phyloP scores from a whole-genome alignment of 2,797 vertebrate genomes.

The Melanitta fusca region DNA sequence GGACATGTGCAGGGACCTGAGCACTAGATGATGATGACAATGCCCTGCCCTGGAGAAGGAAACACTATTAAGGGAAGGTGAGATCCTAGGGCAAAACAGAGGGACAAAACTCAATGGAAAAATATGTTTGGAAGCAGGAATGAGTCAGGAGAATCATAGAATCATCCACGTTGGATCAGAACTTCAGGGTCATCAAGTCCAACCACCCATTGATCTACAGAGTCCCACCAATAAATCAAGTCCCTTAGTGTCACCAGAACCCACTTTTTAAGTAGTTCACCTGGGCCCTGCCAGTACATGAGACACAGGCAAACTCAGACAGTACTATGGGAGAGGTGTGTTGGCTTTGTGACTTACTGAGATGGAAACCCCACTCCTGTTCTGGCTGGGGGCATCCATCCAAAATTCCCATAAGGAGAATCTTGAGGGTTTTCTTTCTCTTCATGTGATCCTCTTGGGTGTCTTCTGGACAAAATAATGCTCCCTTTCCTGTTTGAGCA shows the following conservation, averaged over 20 bases:
- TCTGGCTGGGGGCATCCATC: not conserved
- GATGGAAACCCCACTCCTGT: not conserved
- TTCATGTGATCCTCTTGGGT: not conserved
- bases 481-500: not conserved
- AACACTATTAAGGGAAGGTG: not conserved
- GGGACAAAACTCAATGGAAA: not conserved
- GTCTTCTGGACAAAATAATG: not conserved
- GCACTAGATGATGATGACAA: accelerated
- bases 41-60: not conserved
- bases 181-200: not conserved
- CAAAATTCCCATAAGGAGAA: not conserved
- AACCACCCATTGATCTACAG: not conserved
- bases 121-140: not conserved
- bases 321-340: not conserved
- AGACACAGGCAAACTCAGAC: not conserved
- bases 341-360: not conserved
- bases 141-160: not conserved
- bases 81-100: not conserved
- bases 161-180: not conserved
- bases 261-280: not conserved
- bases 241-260: not conserved
- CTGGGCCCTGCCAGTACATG: not conserved
- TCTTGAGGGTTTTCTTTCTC: not conserved
- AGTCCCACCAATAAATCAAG: not conserved
- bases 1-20: not conserved